A percentile compares a stretch with the other conserved stretches of the same genome.
Conservation (phyloP, 2,888 invertebrate genomes). For the Tachina lurida region DNA sequence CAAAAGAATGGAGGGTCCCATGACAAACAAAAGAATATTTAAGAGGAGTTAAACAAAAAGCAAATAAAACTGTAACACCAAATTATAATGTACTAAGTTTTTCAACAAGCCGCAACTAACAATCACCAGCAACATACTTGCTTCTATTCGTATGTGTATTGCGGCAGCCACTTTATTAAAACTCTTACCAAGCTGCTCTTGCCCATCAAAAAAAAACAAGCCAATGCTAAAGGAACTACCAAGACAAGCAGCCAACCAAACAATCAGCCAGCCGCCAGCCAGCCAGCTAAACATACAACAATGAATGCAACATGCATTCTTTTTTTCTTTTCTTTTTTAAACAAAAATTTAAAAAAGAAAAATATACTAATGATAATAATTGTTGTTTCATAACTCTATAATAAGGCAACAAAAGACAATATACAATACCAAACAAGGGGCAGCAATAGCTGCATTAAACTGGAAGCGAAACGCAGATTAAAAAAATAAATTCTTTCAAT, state of each 20-base stretch:
- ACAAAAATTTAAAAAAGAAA: constrained; percentile 44
- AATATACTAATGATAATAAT: constrained; percentile 68
- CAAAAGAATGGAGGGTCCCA: constrained; percentile 36
- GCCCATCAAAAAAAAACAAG: neutral
- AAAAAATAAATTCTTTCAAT: too few relatives aligned
- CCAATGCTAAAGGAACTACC: constrained; percentile 25
- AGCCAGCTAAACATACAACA: constrained; percentile 45
- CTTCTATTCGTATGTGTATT: neutral
- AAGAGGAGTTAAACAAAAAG: constrained; percentile 22
- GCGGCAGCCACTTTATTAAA: constrained; percentile 16
- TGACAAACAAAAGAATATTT: constrained; percentile 52
- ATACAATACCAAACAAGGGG: neutral
- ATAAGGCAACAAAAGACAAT: constrained; percentile 56
- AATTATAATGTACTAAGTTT: constrained; percentile 77
- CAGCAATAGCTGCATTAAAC: neutral
- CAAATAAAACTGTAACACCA: constrained; percentile 65
- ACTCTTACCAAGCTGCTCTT: constrained; percentile 9
- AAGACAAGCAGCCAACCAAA: constrained; percentile 31
- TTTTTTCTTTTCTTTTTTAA: neutral
- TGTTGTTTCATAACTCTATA: constrained; percentile 67
- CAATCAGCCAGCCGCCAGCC: constrained; percentile 12
- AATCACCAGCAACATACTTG: constrained; percentile 65
- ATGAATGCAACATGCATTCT: constrained; percentile 25
- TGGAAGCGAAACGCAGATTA: neutral
- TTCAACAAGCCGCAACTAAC: constrained; percentile 81